Evolutionary conservation across 2,113 vertebrate species (phyloP), one percentile per base, ranked within the genome.

Genomic region (Oplegnathus fasciatus): DNA sequence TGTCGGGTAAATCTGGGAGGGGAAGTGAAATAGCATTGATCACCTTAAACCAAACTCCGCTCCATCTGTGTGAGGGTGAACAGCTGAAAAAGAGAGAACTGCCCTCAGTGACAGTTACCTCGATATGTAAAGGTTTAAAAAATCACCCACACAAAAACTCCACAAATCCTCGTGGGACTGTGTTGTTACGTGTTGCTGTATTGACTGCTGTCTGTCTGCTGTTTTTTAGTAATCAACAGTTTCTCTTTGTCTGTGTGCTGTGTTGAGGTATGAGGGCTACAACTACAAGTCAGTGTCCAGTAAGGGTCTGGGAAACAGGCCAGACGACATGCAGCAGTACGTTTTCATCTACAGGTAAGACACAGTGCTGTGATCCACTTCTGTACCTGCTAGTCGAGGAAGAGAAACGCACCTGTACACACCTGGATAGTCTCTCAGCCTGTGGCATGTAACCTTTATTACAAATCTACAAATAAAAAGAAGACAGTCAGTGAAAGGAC

Each of bases 331-430:
- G 85, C 86, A 93, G 86, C 74, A 93, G 42, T 95, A 93, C 4
- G 91, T 94, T 13, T 95, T 91, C 88, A 66, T 94, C 67, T 94
- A 92, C 92, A 94, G 85, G 93, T 92, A 14, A 86, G 91, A 40
- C 8, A 5, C 46, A 5, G 11, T 1, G 18, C 48, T 37, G n/a
- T 13, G 15, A 15, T 28, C n/a, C 14, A 5, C 0, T 14, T 44
- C 13, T 44, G 44, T 15, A n/a, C 44, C 42, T 50, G 66, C 22
- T 52, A 0, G 6, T 42, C n/a, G 28, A 42, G 30, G 28, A 20
- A 7, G 20, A 58, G 17, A 48, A 5, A n/a, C 70, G n/a, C 14
- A 73, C 65, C 18, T 54, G 61, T 5, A 6, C 75, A 40, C 58
- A 54, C n/a, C 48, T 77, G 75, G 14, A 54, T 1, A 9, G 22